Base-by-base conservation (phyloP, 2,797 vertebrate species). In the Bovichtus variegatus region DNA sequence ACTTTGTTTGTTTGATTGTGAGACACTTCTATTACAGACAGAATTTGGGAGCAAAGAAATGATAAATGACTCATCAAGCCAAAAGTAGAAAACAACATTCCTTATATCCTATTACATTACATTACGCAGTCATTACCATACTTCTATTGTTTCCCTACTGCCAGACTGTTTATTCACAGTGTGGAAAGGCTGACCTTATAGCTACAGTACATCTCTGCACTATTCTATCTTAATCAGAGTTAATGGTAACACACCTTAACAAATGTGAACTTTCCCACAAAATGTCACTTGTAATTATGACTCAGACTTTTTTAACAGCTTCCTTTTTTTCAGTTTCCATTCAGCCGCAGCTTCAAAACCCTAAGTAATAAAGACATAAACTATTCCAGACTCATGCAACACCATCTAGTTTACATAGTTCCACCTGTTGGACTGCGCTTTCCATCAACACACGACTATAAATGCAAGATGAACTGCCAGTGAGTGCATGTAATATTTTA, bases 281-380 rank as follows among this genome's bases (percentile, higher is more conserved):
- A 69, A 69, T 1, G 0, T 16, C 2, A 13, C 7, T 10, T 5
- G 43, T 65, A 55, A 70, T 67, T 21, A 31, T 50, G 3, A 59
- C 11, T 62, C 11, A 8, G 13, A 74, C 64, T 82, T 58, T 43
- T 76, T 68, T 25, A 51, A 16, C 10, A 16, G 16, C 60, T 88
- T 90, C 77, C 60, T 43, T 71, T 81, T 60, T 64, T 51, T 77
- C 15, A 8, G 4, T 90, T 91, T 84, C 63, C 9, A 27, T 74
- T 77, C 25, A 57, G 38, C 51, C 34, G n/a, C 31, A 29, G 29
- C 10, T 18, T 16, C 18, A n/a, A 61, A 19, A 58, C 36, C 29
- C 2, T 0, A 19, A 41, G 27, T 6, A 21, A 62, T 5, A 43
- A 36, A 58, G 43, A 60, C 43, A 31, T 10, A 29, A 64, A 74